Conservation (phyloP, 2,797 vertebrate genomes). For the Gallirallus australis region DNA sequence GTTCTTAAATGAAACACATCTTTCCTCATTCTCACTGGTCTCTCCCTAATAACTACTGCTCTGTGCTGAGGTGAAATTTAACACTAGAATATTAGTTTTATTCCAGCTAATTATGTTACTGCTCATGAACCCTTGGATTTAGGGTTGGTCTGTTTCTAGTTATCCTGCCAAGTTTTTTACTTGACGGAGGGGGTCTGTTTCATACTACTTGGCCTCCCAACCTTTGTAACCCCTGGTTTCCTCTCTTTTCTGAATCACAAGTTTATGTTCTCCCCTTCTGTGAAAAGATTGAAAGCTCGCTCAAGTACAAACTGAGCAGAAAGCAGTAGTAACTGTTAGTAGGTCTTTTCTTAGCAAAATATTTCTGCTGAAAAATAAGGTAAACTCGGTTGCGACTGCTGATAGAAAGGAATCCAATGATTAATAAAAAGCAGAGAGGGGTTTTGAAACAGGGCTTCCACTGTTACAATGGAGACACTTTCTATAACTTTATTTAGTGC, state of each 20-base stretch:
- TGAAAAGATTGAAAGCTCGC: conserved; percentile 84
- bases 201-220: conserved; percentile 86
- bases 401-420: conserved; percentile 85
- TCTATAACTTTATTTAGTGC: conserved; percentile 85
- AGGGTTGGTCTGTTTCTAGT: conserved; percentile 88
- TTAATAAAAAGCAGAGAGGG: conserved; percentile 88
- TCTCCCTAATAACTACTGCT: conserved; percentile 74
- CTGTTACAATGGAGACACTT: conserved; percentile 86
- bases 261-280: conserved; percentile 85
- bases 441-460: conserved; percentile 83
- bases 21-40: conserved; percentile 67
- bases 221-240: conserved; percentile 88
- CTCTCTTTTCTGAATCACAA: conserved; percentile 84
- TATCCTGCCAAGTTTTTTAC: conserved; percentile 86
- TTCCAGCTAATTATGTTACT: conserved; percentile 86
- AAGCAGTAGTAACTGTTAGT: conserved; percentile 83
- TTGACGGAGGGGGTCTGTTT: conserved; percentile 87
- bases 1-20: conserved; percentile 73
- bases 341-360: conserved; percentile 85
- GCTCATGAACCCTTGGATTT: conserved; percentile 84
- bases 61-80: conserved; percentile 81
- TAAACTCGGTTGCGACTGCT: conserved; percentile 79
- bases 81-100: conserved; percentile 87
- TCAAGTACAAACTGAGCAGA: conserved; percentile 81
- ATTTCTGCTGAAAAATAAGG: conserved; percentile 81